Conservation (phyloP, 2,888 invertebrate species). For the Mimachlamys varia region DNA sequence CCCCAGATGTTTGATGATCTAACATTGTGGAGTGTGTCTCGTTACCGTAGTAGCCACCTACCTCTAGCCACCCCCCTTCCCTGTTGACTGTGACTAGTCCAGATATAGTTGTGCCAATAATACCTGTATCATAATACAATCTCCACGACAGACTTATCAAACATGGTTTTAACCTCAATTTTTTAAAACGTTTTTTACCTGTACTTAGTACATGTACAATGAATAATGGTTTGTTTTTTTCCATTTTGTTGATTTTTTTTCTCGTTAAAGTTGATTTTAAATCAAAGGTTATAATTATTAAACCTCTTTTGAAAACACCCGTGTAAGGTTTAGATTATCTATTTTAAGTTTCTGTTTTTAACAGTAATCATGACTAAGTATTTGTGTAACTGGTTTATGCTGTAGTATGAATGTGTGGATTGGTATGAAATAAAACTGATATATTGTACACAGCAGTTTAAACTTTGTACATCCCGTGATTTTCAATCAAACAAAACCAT, state of each 20-base stretch:
- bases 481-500: background rate
- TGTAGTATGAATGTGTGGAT: background rate
- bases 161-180: too few relatives aligned
- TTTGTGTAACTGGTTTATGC: background rate
- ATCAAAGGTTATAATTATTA: background rate
- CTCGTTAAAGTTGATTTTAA: background rate
- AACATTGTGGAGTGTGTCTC: background rate
- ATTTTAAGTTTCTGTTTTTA: too few relatives aligned
- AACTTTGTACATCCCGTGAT: background rate
- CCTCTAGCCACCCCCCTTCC: background rate
- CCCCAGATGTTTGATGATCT: constrained; percentile 40
- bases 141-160: constrained; percentile 5
- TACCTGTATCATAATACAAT: background rate
- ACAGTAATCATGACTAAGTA: too few relatives aligned
- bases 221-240: background rate
- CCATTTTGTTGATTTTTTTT: too few relatives aligned
- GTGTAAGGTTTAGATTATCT: background rate
- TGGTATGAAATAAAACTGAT: background rate
- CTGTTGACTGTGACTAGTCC: background rate
- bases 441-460: background rate
- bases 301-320: background rate
- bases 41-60: background rate
- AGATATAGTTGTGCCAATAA: background rate
- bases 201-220: constrained; percentile 17
- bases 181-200: too few relatives aligned